phyloP scores from a whole-genome alignment of 2,888 invertebrate genomes.

The Oligia fasciuncula region DNA sequence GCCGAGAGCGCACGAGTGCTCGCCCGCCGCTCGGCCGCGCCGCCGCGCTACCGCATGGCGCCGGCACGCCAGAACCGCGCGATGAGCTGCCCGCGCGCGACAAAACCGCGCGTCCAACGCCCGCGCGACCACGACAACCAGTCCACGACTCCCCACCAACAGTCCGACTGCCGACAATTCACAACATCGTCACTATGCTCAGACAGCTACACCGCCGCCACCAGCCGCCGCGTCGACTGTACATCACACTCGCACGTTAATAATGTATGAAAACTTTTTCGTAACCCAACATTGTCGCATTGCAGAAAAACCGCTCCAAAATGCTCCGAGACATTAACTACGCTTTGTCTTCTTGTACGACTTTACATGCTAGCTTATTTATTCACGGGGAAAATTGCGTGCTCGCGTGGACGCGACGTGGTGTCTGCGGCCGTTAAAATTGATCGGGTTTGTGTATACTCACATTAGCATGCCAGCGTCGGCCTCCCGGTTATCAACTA shows the following conservation, averaged over 20 bases:
- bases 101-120: constrained; percentile 64
- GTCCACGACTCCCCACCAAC: constrained; percentile 85
- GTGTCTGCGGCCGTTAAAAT: constrained; percentile 58
- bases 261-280: constrained; percentile 75
- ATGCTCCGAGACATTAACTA: constrained; percentile 63
- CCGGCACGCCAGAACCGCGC: constrained; percentile 74
- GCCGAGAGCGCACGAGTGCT: constrained; percentile 87
- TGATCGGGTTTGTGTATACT: constrained; percentile 78
- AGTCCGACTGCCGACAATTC: constrained; percentile 88
- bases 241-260: constrained; percentile 69
- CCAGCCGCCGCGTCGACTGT: constrained; percentile 59
- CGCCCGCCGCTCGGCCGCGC: constrained; percentile 87
- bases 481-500: constrained; percentile 87
- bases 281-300: constrained; percentile 82
- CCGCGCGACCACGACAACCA: constrained; percentile 74
- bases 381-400: constrained; percentile 66
- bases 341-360: constrained; percentile 64
- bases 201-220: constrained; percentile 60
- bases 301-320: constrained; percentile 81
- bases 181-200: constrained; percentile 69
- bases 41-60: constrained; percentile 84
- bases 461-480: constrained; percentile 90
- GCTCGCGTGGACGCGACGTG: constrained; percentile 61
- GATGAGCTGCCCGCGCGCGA: constrained; percentile 68
- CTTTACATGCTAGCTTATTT: constrained; percentile 68